phyloP scores from a whole-genome alignment of 2,888 invertebrate genomes.

The Phalangium opilio region DNA sequence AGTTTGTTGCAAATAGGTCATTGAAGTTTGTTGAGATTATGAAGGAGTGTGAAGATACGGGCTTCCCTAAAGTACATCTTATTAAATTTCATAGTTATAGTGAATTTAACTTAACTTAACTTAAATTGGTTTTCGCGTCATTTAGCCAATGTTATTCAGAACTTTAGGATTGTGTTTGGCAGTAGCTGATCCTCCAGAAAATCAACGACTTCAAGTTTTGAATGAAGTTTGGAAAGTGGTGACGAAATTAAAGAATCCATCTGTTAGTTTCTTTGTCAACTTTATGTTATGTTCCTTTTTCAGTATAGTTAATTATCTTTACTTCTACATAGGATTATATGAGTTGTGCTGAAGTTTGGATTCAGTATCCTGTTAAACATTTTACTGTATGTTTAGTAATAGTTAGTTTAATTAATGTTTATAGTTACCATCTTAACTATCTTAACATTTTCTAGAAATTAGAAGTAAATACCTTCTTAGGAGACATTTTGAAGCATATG shows the following conservation, averaged over 20 bases:
- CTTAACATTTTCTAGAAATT: slow-evolving; percentile 51
- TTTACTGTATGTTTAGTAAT: slow-evolving; percentile 57
- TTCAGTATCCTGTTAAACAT: slow-evolving; percentile 69
- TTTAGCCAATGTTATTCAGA: slow-evolving; percentile 46
- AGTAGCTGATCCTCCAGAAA: slow-evolving; percentile 43
- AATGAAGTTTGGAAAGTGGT: slow-evolving; percentile 48
- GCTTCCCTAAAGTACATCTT: slow-evolving; percentile 35
- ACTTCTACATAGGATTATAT: slow-evolving; percentile 70
- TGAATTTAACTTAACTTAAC: too few species aligned
- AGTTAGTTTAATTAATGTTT: too few species aligned
- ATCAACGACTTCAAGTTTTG: slow-evolving; percentile 32
- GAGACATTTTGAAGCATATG: slow-evolving; percentile 72
- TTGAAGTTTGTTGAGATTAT: slow-evolving; percentile 53
- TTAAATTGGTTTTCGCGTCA: too few species aligned
- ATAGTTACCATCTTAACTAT: too few species aligned
- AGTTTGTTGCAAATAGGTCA: slow-evolving; percentile 48
- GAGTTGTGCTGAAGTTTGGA: slow-evolving; percentile 74
- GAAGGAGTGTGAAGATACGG: slow-evolving; percentile 40
- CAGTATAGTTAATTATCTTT: too few species aligned
- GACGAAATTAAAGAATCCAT: slow-evolving; percentile 43
- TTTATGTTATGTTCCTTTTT: background rate
- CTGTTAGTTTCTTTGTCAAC: slow-evolving; percentile 24
- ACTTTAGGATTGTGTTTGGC: slow-evolving; percentile 51
- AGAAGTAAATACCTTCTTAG: slow-evolving; percentile 68
- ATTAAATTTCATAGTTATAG: too few species aligned